phyloP scores from a whole-genome alignment of 2,797 vertebrate species.

The Myoxocephalus aenaeus region DNA sequence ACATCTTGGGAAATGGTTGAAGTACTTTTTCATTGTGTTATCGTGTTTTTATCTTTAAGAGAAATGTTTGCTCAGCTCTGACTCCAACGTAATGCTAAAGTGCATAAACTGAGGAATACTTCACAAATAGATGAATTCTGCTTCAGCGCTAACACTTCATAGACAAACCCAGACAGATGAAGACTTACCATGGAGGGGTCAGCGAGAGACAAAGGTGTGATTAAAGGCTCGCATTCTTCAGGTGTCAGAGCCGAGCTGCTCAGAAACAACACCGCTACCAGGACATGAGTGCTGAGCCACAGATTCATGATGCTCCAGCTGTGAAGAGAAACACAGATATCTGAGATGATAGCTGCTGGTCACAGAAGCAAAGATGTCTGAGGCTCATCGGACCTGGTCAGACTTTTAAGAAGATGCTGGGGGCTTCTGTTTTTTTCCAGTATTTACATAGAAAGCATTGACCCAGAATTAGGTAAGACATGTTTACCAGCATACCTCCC shows the following conservation, averaged over 20 bases:
- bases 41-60: neutral
- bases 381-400: accelerated
- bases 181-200: conserved; percentile 30
- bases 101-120: neutral
- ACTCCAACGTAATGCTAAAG: neutral
- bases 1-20: too few species aligned
- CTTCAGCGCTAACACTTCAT: neutral
- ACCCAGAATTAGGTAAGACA: too few species aligned
- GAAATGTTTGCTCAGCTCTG: too few species aligned
- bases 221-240: conserved; percentile 41
- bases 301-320: too few species aligned
- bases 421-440: too few species aligned
- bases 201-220: conserved; percentile 26
- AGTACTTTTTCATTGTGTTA: too few species aligned
- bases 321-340: too few species aligned
- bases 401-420: conserved; percentile 11
- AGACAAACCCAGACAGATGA: neutral
- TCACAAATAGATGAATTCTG: neutral
- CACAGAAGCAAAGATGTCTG: conserved; percentile 36
- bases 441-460: too few species aligned
- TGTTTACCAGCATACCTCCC: too few species aligned
- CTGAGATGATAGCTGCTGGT: neutral
- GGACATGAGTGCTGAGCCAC: too few species aligned
- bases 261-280: too few species aligned
- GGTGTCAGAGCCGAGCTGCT: neutral